Percentiles rank a stretch among this genome's conserved stretches.
phyloP scores from a whole-genome alignment of 1,140 invertebrate species.

The Zaprionus ghesquierei region DNA sequence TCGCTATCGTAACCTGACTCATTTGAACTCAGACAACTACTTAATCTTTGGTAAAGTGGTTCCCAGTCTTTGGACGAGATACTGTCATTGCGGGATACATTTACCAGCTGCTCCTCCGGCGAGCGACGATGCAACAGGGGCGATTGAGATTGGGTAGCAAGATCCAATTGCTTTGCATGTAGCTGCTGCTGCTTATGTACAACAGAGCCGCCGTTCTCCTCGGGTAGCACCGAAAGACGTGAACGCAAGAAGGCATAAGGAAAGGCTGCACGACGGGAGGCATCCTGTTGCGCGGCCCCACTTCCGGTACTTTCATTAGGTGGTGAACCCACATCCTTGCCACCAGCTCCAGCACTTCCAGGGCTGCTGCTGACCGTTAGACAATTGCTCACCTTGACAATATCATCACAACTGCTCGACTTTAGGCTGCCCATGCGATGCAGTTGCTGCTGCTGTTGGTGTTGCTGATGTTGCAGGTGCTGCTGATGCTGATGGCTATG shows the following conservation, averaged over 20 bases:
- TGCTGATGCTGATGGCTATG: constrained; percentile 67
- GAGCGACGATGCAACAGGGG: constrained; percentile 59
- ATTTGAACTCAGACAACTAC: constrained; percentile 90
- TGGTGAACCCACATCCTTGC: constrained; percentile 43
- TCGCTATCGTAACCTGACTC: constrained; percentile 93
- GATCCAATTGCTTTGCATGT: neutral
- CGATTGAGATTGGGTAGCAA: constrained; percentile 14
- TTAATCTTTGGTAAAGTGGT: constrained; percentile 84
- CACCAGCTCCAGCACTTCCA: constrained; percentile 23
- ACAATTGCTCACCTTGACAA: constrained; percentile 76
- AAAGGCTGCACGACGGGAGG: constrained; percentile 84
- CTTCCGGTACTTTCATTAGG: constrained; percentile 1
- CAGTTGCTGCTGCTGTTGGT: constrained; percentile 49
- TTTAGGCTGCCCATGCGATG: constrained; percentile 55
- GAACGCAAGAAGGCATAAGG: constrained; percentile 91
- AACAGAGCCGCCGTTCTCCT: constrained; percentile 86
- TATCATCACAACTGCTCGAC: constrained; percentile 82
- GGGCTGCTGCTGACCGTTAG: constrained; percentile 48
- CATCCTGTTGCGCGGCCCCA: constrained; percentile 41
- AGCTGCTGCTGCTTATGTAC: constrained; percentile 80
- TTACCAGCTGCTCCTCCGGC: constrained; percentile 50
- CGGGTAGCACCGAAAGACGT: constrained; percentile 88
- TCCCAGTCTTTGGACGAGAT: constrained; percentile 82
- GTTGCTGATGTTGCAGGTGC: constrained; percentile 62
- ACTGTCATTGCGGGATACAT: constrained; percentile 82